Base-by-base conservation (phyloP, 2,888 invertebrate species). In the Isotomurus palustris region DNA sequence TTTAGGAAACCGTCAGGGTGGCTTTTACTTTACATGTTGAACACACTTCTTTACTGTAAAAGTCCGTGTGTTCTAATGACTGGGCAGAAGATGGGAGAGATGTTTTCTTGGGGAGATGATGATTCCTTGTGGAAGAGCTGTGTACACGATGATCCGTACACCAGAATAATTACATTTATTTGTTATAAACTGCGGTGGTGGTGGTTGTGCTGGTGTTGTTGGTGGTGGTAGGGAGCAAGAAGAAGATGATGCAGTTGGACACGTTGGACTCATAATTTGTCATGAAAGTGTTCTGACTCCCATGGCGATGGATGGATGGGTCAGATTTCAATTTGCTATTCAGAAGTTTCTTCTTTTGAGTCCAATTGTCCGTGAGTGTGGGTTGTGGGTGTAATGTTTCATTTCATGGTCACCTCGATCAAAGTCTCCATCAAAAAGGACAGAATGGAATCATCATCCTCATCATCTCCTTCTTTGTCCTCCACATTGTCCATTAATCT, bases 311-410 rank as follows among this genome's bases (percentile, higher is more conserved):
- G 22, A 24, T 44, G 22, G n/a, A 19, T 5, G 19, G 14, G 35
- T 12, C 29, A 32, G 43, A 21, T 43, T 49, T 49, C 35, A 49
- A 49, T 49, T 49, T 29, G 48, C 48, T 49, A 49, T 49, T 49
- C 48, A 49, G 43, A 22, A 49, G 48, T 49, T n/a, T n/a, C n/a
- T n/a, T n/a, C n/a, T n/a, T n/a, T n/a, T n/a, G 35, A 47, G 47
- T 6, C 8, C 6, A 17, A 47, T 47, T 32, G 49, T 19, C 22
- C 14, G 22, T 8, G 3, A 24, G 12, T 19, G 22, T 43, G 43
- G 12, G 24, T 12, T 24, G 17, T 12, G 43, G 19, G 43, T 19
- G 22, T 50, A 40, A 40, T 36, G 50, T 36, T 50, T 25, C 40
- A 50, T 49, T 49, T 49, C 48, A 49, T 49, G 48, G 48, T 49